Conservation (phyloP, 2,797 vertebrate genomes). For the Cottoperca gobio region DNA sequence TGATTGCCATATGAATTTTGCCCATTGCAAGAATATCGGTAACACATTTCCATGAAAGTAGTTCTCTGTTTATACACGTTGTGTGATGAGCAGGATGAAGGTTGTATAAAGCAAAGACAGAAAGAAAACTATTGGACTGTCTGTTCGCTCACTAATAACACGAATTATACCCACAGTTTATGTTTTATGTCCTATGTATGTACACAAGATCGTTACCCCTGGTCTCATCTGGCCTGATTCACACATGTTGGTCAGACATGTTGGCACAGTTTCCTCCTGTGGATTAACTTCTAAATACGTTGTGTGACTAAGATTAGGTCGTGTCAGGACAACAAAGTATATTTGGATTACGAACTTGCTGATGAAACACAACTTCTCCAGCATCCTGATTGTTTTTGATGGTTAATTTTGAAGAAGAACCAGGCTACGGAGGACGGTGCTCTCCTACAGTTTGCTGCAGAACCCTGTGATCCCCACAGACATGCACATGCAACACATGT, state of each 20-base stretch:
- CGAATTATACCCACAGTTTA: conserved; percentile 29
- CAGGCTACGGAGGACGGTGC: conserved; percentile 72
- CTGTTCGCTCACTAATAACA: conserved; percentile 35
- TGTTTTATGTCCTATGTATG: too few relatives aligned
- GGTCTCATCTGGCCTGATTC: conserved; percentile 11
- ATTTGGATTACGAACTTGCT: background rate
- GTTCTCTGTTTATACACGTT: background rate
- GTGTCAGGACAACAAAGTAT: conserved; percentile 1
- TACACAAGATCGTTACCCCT: background rate
- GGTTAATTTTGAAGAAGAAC: conserved; percentile 81
- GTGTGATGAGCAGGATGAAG: background rate
- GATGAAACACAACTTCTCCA: conserved; percentile 77
- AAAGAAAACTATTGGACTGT: conserved; percentile 14
- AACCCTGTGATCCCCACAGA: conserved; percentile 66
- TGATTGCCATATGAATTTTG: background rate
- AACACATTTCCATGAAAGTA: background rate
- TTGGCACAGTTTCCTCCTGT: background rate
- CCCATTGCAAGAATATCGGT: background rate
- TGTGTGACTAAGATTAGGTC: conserved; percentile 16
- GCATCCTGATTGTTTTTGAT: conserved; percentile 75
- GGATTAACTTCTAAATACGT: conserved; percentile 19
- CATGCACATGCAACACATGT: conserved; percentile 12
- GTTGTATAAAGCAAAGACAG: background rate
- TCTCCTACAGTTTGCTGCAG: conserved; percentile 73
- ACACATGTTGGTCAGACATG: conserved; percentile 23